Conservation (phyloP, 2,797 vertebrate genomes). For the Malacoraja senta region DNA sequence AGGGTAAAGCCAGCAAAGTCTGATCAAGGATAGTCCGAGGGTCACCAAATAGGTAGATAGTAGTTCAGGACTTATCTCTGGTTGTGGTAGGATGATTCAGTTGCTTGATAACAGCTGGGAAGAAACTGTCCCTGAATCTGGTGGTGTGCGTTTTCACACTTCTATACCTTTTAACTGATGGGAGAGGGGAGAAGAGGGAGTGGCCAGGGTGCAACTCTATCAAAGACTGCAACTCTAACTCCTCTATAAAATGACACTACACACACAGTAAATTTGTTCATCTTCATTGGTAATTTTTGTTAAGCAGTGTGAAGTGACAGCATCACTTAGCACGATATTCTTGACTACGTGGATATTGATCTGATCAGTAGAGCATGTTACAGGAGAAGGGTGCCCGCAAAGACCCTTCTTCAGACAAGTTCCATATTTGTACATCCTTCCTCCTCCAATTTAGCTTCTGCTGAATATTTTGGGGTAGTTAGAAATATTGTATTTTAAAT, state of each 20-base stretch:
- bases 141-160: no score
- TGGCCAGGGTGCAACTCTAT: background rate
- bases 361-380: background rate
- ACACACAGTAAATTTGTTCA: background rate
- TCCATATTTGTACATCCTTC: background rate
- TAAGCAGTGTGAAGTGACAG: slow-evolving; percentile 14
- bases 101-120: no score
- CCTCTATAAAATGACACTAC: background rate
- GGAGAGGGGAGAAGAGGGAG: background rate
- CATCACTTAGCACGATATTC: background rate
- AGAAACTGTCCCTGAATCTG: no score
- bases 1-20: no score
- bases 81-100: no score
- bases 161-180: no score
- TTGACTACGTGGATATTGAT: background rate
- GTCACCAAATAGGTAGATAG: no score
- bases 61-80: no score
- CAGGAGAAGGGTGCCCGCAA: background rate
- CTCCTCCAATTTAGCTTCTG: background rate
- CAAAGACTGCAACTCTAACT: background rate
- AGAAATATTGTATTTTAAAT: background rate
- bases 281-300: background rate
- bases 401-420: background rate
- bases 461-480: background rate
- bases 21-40: no score